These are phyloP conservation scores for Sitta carolinensis DNA, from an alignment of 2,797 vertebrate genomes.

Conservation along the genomic window DNA sequence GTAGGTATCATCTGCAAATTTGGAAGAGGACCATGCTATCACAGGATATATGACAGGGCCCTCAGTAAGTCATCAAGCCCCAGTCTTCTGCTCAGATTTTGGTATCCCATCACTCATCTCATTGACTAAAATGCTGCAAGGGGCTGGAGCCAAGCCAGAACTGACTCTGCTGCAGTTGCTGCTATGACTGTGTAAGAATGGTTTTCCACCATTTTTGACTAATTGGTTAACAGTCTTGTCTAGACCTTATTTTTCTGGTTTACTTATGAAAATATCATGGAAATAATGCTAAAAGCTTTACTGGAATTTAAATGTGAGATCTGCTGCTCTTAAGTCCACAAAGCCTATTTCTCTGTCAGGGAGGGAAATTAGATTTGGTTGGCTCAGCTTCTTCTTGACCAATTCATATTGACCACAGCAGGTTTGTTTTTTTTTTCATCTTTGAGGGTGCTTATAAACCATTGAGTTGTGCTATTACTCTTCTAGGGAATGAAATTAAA, in stretches of 20 bases:
- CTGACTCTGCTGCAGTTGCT: background rate
- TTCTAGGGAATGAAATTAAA: background rate
- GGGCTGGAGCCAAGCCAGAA: background rate
- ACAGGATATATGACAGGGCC: background rate
- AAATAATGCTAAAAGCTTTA: background rate
- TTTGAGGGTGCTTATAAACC: background rate
- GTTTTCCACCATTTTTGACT: background rate
- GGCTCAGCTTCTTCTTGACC: background rate
- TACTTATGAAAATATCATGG: background rate
- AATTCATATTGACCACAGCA: fast-evolving
- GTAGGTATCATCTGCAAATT: background rate
- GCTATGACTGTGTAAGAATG: background rate
- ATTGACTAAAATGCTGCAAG: background rate
- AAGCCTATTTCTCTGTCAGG: background rate
- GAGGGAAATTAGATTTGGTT: background rate
- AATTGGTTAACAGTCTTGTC: background rate
- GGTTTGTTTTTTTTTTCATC: background rate
- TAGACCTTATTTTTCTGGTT: background rate
- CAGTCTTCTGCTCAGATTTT: background rate
- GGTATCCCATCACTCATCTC: background rate
- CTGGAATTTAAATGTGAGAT: background rate
- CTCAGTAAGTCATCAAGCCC: background rate
- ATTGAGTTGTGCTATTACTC: background rate
- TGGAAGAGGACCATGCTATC: background rate
- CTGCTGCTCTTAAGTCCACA: background rate